phyloP scores from a whole-genome alignment of 2,797 vertebrate species.

The Brotula barbata region DNA sequence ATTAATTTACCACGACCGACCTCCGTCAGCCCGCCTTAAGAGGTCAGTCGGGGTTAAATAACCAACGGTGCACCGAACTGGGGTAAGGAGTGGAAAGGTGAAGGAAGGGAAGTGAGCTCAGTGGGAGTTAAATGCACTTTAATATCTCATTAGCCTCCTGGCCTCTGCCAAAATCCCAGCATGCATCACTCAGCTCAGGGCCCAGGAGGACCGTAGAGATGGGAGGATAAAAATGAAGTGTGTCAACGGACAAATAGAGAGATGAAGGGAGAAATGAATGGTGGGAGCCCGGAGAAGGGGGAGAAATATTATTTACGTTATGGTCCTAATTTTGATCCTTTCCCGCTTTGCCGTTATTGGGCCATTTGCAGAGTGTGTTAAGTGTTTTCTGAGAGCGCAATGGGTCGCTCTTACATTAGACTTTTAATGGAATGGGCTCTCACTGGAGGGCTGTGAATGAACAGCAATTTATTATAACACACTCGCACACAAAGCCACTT shows the following conservation, averaged over 20 bases:
- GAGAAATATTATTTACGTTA: conserved; percentile 59
- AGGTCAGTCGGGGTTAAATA: conserved; percentile 61
- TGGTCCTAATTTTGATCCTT: conserved; percentile 51
- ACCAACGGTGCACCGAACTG: conserved; percentile 38
- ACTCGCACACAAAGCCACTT: conserved; percentile 45
- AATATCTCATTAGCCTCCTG: conserved; percentile 91
- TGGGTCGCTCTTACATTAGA: conserved; percentile 58
- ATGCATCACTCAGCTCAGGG: conserved; percentile 56
- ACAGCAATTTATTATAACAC: conserved; percentile 66
- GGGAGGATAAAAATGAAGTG: conserved; percentile 54
- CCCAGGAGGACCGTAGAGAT: conserved; percentile 52
- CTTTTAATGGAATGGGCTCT: conserved; percentile 67
- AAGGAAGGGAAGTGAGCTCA: conserved; percentile 67
- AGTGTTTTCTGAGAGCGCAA: conserved; percentile 62
- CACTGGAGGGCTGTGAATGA: conserved; percentile 58
- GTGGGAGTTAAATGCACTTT: conserved; percentile 86
- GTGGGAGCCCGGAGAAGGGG: conserved; percentile 15
- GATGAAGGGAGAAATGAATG: conserved; percentile 9
- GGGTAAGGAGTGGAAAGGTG: conserved; percentile 50
- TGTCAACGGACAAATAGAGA: conserved; percentile 42
- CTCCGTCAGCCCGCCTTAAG: conserved; percentile 44
- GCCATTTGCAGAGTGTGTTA: conserved; percentile 56
- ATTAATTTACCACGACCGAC: conserved; percentile 67
- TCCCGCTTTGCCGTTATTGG: conserved; percentile 36
- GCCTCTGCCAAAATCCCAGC: conserved; percentile 74